Evolutionary conservation across 1,140 invertebrate species (phyloP), one percentile per base, ranked within the genome.

Genomic region (Xylocopa sonorina): DNA sequence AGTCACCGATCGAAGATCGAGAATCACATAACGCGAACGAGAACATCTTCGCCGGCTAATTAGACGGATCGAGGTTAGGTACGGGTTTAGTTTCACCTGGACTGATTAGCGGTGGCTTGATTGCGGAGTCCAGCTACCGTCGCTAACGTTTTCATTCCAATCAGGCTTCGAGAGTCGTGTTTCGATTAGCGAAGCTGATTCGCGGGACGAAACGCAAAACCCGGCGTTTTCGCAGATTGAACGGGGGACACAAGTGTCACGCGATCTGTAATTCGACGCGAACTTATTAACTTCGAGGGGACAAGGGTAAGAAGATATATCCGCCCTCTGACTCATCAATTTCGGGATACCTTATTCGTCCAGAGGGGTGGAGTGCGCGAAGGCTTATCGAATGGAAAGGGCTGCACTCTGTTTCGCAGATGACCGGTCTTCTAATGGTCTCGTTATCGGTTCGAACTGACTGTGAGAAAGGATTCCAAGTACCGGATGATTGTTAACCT

Each of bases 241-340:
- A 78, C 48, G 55, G 43, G 18, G n/a, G n/a, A n/a, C 51, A 14
- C 4, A 21, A 24, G 24, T 27, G 67, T 78, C 53, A 55, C 75
- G 38, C 18, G 75, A 79, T 79, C 57, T 55, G 55, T 79, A 79
- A 79, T 57, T 69, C 68, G 69, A 83, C 51, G n/a, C 2, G 83
- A 78, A 81, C 73, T 67, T 64, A 69, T 83, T 83, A 83, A 53
- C 38, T n/a, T n/a, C 53, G 14, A 21, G 48, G 29, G 21, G 29
- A 48, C 24, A n/a, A 10, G 34, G 58, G 82, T 82, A 84, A 84
- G 75, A 78, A 79, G 81, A 83, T 83, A 83, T 69, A 79, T 83
- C 69, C 76, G 82, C 55, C 38, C 53, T 14, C 50, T 84, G 82
- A 84, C 75, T 84, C 82, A 83, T 75, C 68, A 68, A 74, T 79